Evolutionary conservation across 1,140 invertebrate species (phyloP), one percentile per base, ranked within the genome.

Genomic region (Drosophila murphyi): DNA sequence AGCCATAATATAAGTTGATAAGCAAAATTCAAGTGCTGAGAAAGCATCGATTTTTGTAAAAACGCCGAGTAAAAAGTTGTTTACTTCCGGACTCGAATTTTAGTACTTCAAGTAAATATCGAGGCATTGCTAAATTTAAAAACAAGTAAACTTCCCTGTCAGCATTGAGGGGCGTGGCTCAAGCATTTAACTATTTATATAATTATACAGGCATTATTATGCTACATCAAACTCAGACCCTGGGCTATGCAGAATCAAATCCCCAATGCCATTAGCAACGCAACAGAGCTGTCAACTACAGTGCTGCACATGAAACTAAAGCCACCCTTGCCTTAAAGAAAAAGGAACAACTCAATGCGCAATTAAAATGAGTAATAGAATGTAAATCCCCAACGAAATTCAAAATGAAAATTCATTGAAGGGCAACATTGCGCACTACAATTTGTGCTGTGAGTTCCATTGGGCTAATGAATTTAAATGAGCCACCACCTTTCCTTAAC

Each of bases 401-500:
- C 50, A 63, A 48, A 63, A 65, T 72, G 74, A 71, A 52, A 79
- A 63, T 72, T 52, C 70, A 78, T 57, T 64, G 71, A 78, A 60
- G 67, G 71, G 71, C 56, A 31, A 70, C 81, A 83, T 72, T 55
- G 67, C 63, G 29, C 48, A 61, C 52, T 48, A 57, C 34, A 62
- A 56, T 20, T 20, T 20, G 20, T 20, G 20, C 20, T 47, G 41
- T 1, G 8, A 67, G 63, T 5, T 60, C 50, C 20, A 43, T 45
- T 39, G 45, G 35, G 68, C 74, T 86, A 82, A 86, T 87, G 76
- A 86, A 82, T 87, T 87, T 72, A 82, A 87, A 87, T 86, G 75
- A 78, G 81, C 61, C 69, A 60, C 65, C 70, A 72, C 78, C 61
- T 78, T 78, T 52, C 39, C 32, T 37, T 60, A 67, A 72, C 54